These are phyloP conservation scores for Pluvialis apricaria DNA, from an alignment of 2,113 vertebrate species.

Conservation along the genomic window DNA sequence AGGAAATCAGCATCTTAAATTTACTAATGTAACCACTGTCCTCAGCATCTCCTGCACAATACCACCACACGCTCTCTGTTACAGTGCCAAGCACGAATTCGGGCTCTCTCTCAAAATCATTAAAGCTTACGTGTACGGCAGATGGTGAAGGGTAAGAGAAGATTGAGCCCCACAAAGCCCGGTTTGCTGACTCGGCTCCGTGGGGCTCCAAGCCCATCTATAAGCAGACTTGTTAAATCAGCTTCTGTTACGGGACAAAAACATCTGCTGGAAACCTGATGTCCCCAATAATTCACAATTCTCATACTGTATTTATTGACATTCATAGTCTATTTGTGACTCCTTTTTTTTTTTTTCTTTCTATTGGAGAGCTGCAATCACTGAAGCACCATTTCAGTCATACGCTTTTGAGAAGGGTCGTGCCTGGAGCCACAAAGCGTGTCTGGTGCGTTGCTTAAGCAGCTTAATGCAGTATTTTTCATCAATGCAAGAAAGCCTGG, in stretches of 20 bases:
- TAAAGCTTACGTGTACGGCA: neutral
- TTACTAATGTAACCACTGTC: neutral
- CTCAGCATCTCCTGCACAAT: neutral
- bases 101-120: neutral
- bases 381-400: constrained; percentile 33
- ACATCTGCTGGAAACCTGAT: constrained; percentile 62
- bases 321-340: constrained; percentile 24
- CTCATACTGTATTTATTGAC: constrained; percentile 42
- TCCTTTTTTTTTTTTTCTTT: neutral
- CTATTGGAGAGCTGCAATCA: constrained; percentile 47
- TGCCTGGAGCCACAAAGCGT: neutral
- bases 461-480: neutral
- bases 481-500: neutral
- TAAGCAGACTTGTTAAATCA: constrained; percentile 62
- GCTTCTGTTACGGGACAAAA: constrained; percentile 58
- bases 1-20: constrained; percentile 11
- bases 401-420: neutral
- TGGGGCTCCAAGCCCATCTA: constrained; percentile 38
- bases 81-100: neutral
- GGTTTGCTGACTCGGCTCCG: constrained; percentile 12
- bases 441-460: neutral
- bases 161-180: neutral
- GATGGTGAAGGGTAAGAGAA: neutral
- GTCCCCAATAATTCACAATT: constrained; percentile 59
- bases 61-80: neutral